Conservation (phyloP, 1,140 invertebrate genomes). For the Zaprionus lachaisei region DNA sequence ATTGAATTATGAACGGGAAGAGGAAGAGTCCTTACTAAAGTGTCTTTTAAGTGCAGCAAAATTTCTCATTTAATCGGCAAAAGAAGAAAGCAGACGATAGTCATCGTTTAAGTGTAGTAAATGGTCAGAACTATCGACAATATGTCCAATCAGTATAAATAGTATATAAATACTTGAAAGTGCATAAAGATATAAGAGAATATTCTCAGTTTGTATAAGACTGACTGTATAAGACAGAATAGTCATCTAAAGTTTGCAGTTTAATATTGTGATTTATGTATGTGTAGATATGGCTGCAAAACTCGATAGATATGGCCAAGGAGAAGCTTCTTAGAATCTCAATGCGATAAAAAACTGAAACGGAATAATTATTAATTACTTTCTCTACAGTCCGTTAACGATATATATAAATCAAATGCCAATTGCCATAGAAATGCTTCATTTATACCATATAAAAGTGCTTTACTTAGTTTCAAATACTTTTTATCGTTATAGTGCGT, state of each 20-base stretch:
- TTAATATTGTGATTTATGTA: not conserved
- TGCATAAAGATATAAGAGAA: not conserved
- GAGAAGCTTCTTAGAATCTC: not conserved
- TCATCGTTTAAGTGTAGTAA: not conserved
- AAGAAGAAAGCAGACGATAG: not conserved
- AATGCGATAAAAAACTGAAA: not conserved
- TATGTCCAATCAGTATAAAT: not conserved
- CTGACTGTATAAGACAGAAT: not conserved
- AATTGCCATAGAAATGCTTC: no score
- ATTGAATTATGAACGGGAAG: not conserved
- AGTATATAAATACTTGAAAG: not conserved
- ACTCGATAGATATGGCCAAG: slow-evolving; percentile 3
- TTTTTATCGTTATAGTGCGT: no score
- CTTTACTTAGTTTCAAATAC: no score
- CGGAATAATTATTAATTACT: not conserved
- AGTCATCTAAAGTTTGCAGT: not conserved
- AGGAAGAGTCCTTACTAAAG: not conserved
- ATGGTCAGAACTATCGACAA: not conserved
- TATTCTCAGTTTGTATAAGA: not conserved
- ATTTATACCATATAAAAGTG: no score
- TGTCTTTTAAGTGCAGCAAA: slow-evolving; percentile 11
- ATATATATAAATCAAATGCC: no score
- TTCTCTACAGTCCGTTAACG: not conserved
- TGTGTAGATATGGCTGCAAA: not conserved
- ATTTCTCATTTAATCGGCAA: not conserved